Evolutionary conservation across 2,888 invertebrate species (phyloP), one percentile per base, ranked within the genome.

Genomic region (Laothoe populi): DNA sequence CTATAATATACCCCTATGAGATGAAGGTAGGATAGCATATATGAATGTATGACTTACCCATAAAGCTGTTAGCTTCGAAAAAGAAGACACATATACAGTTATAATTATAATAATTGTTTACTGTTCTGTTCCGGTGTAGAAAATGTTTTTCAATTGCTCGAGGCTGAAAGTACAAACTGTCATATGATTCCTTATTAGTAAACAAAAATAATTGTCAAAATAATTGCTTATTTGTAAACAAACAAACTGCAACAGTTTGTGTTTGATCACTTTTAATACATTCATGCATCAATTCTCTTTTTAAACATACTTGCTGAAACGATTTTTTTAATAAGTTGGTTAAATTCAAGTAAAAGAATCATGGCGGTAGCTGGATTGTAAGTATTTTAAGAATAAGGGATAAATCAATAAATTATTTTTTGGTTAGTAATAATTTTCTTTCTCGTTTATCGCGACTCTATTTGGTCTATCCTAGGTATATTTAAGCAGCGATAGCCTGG

Each of bases 361-460:
- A 82, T 82, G 82, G 67, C 74, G 13, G 65, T 82, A 38, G 75
- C 73, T 21, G 82, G 82, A 60, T 66, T 79, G 82, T 82, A 66
- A 82, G 81, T 80, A 66, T 0, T 31, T 4, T 8, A 4, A 31
- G 31, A 38, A 38, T n/a, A n/a, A n/a, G n/a, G n/a, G 13, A 38
- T 38, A 38, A 38, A 13, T 38, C 13, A 4, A 26, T 26, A 38
- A 13, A 7, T 2, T 38, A 2, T 38, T 38, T 38, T 10, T 38
- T 38, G 11, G 38, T 38, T 11, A 11, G 10, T 2, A 11, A 38
- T 38, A 38, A 8, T 13, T 13, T 38, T 38, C 4, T 10, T 38
- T 1, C 38, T 38, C 13, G 10, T 38, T 10, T 31, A 2, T 26
- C 5, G 26, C 5, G 4, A 1, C 35, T 35, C 8, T 35, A n/a